Evolutionary conservation across 2,888 invertebrate genomes (phyloP), one percentile per base, ranked within the genome.

Genomic region (Sturmia bella): DNA sequence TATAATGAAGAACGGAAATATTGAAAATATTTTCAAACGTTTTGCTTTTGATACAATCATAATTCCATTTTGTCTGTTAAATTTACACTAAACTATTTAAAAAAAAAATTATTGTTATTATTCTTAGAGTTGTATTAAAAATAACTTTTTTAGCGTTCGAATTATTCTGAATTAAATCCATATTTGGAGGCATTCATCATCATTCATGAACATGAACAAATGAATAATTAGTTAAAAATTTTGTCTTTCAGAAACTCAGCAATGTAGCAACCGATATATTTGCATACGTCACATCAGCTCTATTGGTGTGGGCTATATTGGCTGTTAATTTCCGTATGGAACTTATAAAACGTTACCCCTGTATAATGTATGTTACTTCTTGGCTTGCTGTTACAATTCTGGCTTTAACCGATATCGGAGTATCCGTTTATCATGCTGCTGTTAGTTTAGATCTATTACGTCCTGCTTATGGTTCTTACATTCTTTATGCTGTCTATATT

Each of bases 401-500:
- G 66, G 92, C 93, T 0, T 70, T 92, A 4, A 92, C 93, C 86
- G 95, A 96, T 89, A 90, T 95, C 24, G 92, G 92, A 1, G 90
- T 95, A 13, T 94, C 95, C 27, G 91, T 95, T 68, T 95, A 93
- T 88, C 94, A 95, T 86, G 92, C 92, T 1, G 89, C 91, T 13
- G 91, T 91, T 83, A 92, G 92, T 37, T 91, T 92, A 56, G 87
- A 87, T n/a, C 87, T 87, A 13, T 89, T 94, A 0, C 92, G 95
- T 70, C 95, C 96, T 17, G 94, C 95, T 0, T 95, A 95, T 87
- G 92, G 94, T 1, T 94, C 94, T 0, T 94, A 95, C 89, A 93
- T 95, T 1, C 92, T 97, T 1, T 92, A 97, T 64, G 94, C 95
- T 1, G 94, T 95, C 83, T 97, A 97, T 89, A 94, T 97, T 84